phyloP scores from a whole-genome alignment of 2,888 invertebrate species.

The Tiliacea aurago region DNA sequence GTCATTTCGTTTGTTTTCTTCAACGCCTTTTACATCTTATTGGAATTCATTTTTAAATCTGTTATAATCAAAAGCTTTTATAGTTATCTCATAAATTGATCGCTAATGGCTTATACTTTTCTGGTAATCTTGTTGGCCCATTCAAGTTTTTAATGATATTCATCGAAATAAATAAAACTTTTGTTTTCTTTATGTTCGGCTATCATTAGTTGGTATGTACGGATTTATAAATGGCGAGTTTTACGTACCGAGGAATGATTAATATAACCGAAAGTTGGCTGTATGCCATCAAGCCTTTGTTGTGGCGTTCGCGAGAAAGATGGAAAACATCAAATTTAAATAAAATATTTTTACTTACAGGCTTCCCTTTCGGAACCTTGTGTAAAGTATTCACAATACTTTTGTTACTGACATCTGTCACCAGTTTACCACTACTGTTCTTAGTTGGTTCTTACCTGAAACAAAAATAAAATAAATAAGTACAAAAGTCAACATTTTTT shows the following conservation, averaged over 20 bases:
- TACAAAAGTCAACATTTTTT: slow-evolving; percentile 7
- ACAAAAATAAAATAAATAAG: slow-evolving; percentile 69
- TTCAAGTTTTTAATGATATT: slow-evolving; percentile 60
- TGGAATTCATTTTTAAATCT: slow-evolving; percentile 60
- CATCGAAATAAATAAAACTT: slow-evolving; percentile 59
- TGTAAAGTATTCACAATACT: slow-evolving; percentile 22
- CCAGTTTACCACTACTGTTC: neutral
- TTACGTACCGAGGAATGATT: slow-evolving; percentile 81
- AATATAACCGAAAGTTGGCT: slow-evolving; percentile 81
- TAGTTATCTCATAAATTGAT: slow-evolving; percentile 65
- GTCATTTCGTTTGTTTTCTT: slow-evolving; percentile 55
- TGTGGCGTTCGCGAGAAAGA: slow-evolving; percentile 75
- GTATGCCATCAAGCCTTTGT: slow-evolving; percentile 80
- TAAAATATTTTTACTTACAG: slow-evolving; percentile 61
- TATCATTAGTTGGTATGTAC: slow-evolving; percentile 72
- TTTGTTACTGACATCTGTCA: slow-evolving; percentile 16
- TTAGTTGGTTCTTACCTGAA: slow-evolving; percentile 76
- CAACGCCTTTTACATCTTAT: slow-evolving; percentile 59
- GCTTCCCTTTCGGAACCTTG: slow-evolving; percentile 6
- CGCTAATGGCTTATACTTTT: slow-evolving; percentile 67
- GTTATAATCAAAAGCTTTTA: slow-evolving; percentile 65
- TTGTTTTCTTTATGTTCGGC: slow-evolving; percentile 67
- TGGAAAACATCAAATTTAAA: slow-evolving; percentile 68
- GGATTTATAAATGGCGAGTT: slow-evolving; percentile 78
- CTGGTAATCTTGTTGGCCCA: slow-evolving; percentile 53